Conservation (phyloP, 2,113 vertebrate genomes). For the Clupea harengus region DNA sequence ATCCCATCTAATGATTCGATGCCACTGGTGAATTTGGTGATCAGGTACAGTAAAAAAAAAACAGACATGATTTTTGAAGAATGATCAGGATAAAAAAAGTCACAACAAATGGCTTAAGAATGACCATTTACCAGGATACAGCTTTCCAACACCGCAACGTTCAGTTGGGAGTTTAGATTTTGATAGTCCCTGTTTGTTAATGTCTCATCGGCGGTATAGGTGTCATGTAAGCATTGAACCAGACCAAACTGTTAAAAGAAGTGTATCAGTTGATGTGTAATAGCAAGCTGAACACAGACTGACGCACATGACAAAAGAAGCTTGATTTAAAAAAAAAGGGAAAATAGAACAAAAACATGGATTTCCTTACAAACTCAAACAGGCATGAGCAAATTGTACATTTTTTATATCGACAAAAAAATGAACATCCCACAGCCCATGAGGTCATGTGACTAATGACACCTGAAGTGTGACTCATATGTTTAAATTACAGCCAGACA, state of each 20-base stretch:
- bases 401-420: conserved; percentile 22
- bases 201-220: conserved; percentile 79
- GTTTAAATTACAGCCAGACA: not conserved
- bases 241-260: conserved; percentile 84
- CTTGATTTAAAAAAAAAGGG: conserved; percentile 33
- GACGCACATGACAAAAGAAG: conserved; percentile 55
- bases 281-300: conserved; percentile 60
- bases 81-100: conserved; percentile 67
- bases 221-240: conserved; percentile 84
- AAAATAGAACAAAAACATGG: conserved; percentile 40
- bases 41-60: conserved; percentile 55
- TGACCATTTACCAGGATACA: conserved; percentile 83
- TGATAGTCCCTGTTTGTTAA: conserved; percentile 82
- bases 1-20: conserved; percentile 70
- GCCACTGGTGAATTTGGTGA: conserved; percentile 77
- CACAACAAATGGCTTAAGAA: conserved; percentile 74
- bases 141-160: conserved; percentile 82
- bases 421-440: conserved; percentile 51
- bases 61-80: conserved; percentile 62
- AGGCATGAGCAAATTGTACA: conserved; percentile 18
- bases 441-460: conserved; percentile 46
- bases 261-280: conserved; percentile 71
- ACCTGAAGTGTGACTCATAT: not conserved
- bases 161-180: conserved; percentile 77
- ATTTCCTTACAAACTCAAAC: conserved; percentile 33